Conservation (phyloP, 1,140 invertebrate genomes). For the Pseudobourletiella spinata region DNA sequence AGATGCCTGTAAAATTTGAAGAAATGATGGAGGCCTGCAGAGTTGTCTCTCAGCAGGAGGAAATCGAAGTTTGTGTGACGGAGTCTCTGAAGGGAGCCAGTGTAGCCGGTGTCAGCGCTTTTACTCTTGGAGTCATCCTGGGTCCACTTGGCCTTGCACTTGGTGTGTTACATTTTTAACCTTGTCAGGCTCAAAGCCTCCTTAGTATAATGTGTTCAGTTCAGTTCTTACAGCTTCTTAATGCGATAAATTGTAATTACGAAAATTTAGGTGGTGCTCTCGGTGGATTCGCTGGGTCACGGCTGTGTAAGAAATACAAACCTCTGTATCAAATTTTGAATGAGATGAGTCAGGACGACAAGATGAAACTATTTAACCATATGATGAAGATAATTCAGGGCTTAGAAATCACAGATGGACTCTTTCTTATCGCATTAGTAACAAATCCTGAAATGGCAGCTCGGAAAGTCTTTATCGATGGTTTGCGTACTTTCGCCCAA, state of each 20-base stretch:
- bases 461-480: background rate
- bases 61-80: constrained; percentile 18
- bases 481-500: constrained; percentile 12
- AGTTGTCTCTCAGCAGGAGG: constrained; percentile 12
- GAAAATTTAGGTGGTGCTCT: constrained; percentile 19
- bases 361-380: constrained; percentile 10
- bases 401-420: constrained; percentile 24
- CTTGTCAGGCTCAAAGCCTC: too few relatives aligned
- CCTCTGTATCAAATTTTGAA: constrained; percentile 17
- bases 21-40: constrained; percentile 25
- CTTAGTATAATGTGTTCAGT: too few relatives aligned
- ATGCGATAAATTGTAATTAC: too few relatives aligned
- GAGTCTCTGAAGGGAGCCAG: constrained; percentile 25
- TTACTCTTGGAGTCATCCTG: constrained; percentile 13
- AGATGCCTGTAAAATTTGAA: background rate
- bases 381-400: constrained; percentile 13
- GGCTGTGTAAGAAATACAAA: constrained; percentile 11
- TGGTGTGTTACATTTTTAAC: constrained; percentile 11
- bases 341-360: constrained; percentile 11
- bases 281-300: constrained; percentile 13
- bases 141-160: constrained; percentile 27
- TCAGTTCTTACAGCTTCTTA: too few relatives aligned
- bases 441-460: background rate
- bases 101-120: constrained; percentile 20
- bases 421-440: constrained; percentile 19